Evolutionary conservation across 1,140 invertebrate species (phyloP), one percentile per base, ranked within the genome.

Genomic region (Orius insidiosus): DNA sequence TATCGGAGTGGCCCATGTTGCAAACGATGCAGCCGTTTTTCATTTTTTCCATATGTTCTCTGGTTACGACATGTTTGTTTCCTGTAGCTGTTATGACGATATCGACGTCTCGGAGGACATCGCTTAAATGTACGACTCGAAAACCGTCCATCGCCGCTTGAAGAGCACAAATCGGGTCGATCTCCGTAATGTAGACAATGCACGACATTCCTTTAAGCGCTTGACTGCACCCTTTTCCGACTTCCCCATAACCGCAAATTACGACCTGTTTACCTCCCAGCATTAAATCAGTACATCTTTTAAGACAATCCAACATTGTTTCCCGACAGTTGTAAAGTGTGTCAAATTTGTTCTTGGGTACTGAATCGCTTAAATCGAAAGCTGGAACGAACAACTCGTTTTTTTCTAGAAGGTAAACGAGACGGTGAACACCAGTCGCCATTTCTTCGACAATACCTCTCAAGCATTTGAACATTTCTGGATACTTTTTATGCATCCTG

Each of bases 131-230:
- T 34, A 96, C 85, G 33, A 97, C 89, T 55, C 87, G 75, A 62
- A 88, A 95, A 2, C 94, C 93, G 63, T 97, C 94, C 92, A 97
- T 97, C 84, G 80, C 90, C 2, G 90, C 93, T 68, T 97, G 94
- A 34, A 97, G 68, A 41, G 92, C 93, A 67, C 93, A 97, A 56
- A 98, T 97, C 1, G 94, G 93, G 69, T 98, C 93, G 53, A 98
- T 94, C 69, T 98, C 94, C 39, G 93, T 95, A 13, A 98, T 85
- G 62, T 89, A 94, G 34, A 80, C 87, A 56, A 93, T 82, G 66
- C 87, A 86, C 13, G 93, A 92, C 43, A 97, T 70, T 1, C 88
- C 90, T 63, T 94, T 94, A 5, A 98, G 66, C 2, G 92, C 88
- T 63, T 93, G 85, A 56, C 85, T 88, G 67, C 92, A 96, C 4